Evolutionary conservation across 2,113 vertebrate species (phyloP), one percentile per base, ranked within the genome.

Genomic region (Peucedramus taeniatus): DNA sequence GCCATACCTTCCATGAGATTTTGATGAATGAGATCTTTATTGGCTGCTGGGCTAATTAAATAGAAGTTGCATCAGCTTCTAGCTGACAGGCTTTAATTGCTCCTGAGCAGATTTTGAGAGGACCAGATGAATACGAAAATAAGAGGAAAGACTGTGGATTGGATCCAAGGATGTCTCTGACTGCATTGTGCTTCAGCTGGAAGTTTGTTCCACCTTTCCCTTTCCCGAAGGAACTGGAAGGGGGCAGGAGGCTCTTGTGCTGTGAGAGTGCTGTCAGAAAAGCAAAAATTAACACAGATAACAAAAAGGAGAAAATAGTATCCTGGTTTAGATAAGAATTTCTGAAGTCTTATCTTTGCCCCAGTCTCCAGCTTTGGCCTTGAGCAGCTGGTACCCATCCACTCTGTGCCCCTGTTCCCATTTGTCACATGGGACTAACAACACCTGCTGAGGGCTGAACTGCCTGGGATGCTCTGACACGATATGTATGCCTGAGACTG

Each of bases 31-130:
- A 82, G 91, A 92, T 90, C 90, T 92, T 97, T 96, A 96, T 96
- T 92, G 95, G 94, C 88, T 79, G 88, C 86, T 63, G 68, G 89
- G 94, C 94, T 97, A 97, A 96, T 97, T 96, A 96, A 97, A 96
- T 90, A 96, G 91, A 96, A 96, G 93, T 96, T 94, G 85, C 94
- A 96, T 97, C 94, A 97, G 71, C 91, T 95, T 90, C 75, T 88
- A 90, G 83, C 87, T 96, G 96, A 94, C 95, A 95, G 83, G 84
- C 71, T 94, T 75, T 97, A 97, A 97, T 96, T 96, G 93, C 92
- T 97, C 78, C 89, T 83, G 83, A 95, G 83, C 80, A 83, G 71
- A 87, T 94, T 96, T 93, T 92, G 91, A 97, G 88, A 87, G 92
- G 86, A 79, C 27, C 39, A 93, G 92, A 97, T 96, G 85, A 96